Base-by-base conservation (phyloP, 2,888 invertebrate genomes). In the Eugnorisma glareosa region DNA sequence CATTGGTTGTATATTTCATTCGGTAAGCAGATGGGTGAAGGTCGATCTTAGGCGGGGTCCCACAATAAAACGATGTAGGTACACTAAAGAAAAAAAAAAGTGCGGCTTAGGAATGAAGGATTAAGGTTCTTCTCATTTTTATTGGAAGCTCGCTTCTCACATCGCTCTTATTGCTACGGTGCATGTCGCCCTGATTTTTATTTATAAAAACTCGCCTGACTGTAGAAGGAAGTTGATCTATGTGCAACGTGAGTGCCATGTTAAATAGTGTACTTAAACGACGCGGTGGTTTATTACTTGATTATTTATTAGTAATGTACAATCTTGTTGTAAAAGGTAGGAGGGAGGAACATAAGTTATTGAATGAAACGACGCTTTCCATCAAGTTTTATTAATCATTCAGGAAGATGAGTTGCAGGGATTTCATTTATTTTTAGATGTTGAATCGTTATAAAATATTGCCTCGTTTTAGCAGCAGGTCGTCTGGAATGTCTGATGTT, bases 201-300 rank as follows among this genome's bases (percentile, higher is more conserved):
- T 67, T 67, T 15, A 48, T 68, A 57, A 76, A 73, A 76, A 79
- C 71, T 73, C 15, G 61, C 57, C 21, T 2, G 21, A 11, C 80
- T 68, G 5, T 35, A 85, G 18, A 67, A 59, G 76, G 82, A 77
- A 77, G 59, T 73, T 13, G 67, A 51, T 43, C 31, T 72, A 18
- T 51, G 45, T 75, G 54, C n/a, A 37, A 66, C 71, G 71, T 74
- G 73, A 48, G 64, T 28, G 48, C 35, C 40, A 69, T 82, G 69
- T 69, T 83, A 72, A 77, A 76, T 54, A 59, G 40, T 59, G 67
- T 15, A 64, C 59, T 66, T 73, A 57, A 67, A 68, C 45, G 54
- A 73, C n/a, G 40, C 28, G 35, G 31, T 73, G n/a, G 69, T 76
- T 83, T 81, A 85, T 81, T 76, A 40, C 45, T 73, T 35, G 73